Percentiles rank a stretch among this genome's conserved stretches.
These are phyloP conservation scores for Phoxinus phoxinus DNA, from an alignment of 2,113 vertebrate genomes.

Conservation along the genomic window DNA sequence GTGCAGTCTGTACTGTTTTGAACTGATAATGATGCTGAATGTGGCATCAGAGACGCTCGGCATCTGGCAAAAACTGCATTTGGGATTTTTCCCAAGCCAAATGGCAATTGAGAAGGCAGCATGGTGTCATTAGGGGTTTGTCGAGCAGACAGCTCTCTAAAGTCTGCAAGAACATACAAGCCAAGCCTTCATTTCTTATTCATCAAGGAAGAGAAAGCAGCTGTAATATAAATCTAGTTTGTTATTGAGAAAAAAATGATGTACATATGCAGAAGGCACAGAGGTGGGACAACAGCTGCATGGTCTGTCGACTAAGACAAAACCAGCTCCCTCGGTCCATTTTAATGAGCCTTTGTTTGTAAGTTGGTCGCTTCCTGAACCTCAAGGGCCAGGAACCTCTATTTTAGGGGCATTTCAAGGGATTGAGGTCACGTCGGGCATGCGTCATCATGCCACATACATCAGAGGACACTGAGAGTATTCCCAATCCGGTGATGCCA, in stretches of 20 bases:
- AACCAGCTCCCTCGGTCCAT: conserved; percentile 63
- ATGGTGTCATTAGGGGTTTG: conserved; percentile 66
- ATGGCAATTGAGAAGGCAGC: conserved; percentile 60
- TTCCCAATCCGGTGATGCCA: conserved; percentile 37
- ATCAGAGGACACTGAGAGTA: conserved; percentile 53
- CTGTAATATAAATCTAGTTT: conserved; percentile 52
- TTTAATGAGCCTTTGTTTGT: conserved; percentile 66
- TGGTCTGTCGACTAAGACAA: conserved; percentile 50
- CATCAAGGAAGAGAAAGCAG: conserved; percentile 66
- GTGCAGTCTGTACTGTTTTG: neutral
- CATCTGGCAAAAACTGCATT: conserved; percentile 61
- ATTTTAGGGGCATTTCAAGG: conserved; percentile 6
- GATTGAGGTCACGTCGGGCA: conserved; percentile 49
- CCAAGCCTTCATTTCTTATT: conserved; percentile 68
- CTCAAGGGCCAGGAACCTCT: conserved; percentile 36
- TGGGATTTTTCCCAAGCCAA: conserved; percentile 66
- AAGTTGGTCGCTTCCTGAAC: neutral
- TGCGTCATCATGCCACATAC: conserved; percentile 69
- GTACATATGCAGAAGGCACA: neutral
- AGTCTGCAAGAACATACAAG: conserved; percentile 57
- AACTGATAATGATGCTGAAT: conserved; percentile 46
- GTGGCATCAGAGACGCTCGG: conserved; percentile 54
- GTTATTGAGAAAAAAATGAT: conserved; percentile 3
- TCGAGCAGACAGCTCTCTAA: conserved; percentile 63
- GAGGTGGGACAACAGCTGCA: conserved; percentile 61